A percentile compares a stretch with the other conserved stretches of the same genome.
Evolutionary conservation across 2,888 invertebrate genomes (phyloP).

Genomic region (Microdon myrmicae): DNA sequence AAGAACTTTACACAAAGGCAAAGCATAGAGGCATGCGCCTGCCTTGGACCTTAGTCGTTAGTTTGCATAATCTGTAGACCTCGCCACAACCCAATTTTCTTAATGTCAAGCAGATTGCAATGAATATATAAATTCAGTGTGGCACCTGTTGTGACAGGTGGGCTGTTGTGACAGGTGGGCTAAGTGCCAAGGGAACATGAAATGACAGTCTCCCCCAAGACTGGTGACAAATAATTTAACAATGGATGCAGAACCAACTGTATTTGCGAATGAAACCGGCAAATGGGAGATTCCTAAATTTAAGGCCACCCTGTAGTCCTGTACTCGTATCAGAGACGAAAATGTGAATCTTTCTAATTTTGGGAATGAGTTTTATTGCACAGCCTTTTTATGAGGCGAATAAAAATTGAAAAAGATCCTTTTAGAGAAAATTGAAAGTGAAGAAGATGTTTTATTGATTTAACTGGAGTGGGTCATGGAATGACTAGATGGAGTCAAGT

Average conservation of each 20-base stretch:
- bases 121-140: constrained; percentile 48
- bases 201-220: constrained; percentile 13
- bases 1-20: constrained; percentile 11
- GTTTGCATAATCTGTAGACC: no score
- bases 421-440: constrained; percentile 33
- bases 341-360: constrained; percentile 23
- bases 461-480: not conserved
- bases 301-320: not conserved
- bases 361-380: constrained; percentile 26
- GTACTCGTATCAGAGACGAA: no score
- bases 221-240: not conserved
- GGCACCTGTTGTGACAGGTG: constrained; percentile 40
- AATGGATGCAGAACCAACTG: constrained; percentile 21
- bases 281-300: constrained; percentile 16
- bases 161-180: not conserved
- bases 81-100: no score
- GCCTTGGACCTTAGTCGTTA: no score
- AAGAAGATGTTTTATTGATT: constrained; percentile 27
- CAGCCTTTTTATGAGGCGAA: constrained; percentile 30
- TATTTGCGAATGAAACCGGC: constrained; percentile 25
- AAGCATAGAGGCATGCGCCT: no score
- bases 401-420: constrained; percentile 31
- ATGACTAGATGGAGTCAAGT: no score
- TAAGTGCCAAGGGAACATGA: not conserved
- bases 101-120: constrained; percentile 49